A percentile compares a stretch with the other conserved stretches of the same genome.
phyloP scores from a whole-genome alignment of 2,797 vertebrate species.

The Chelmon rostratus region DNA sequence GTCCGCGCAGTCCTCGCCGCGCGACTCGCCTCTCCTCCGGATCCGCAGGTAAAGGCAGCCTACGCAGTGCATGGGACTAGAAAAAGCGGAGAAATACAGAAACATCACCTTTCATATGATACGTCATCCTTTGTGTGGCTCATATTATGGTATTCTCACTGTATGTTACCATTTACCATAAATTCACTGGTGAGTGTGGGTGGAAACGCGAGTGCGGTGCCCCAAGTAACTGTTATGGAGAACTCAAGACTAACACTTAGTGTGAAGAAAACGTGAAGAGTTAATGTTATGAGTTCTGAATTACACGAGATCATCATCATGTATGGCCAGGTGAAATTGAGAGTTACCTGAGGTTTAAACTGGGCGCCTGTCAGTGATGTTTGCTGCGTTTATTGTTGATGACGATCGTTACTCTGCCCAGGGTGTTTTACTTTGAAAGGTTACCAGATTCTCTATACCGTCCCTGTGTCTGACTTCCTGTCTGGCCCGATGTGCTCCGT shows the following conservation, averaged over 20 bases:
- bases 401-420: too few relatives aligned
- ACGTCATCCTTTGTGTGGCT: neutral
- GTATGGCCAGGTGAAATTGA: too few relatives aligned
- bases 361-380: too few relatives aligned
- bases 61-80: neutral
- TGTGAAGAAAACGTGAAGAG: neutral
- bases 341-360: too few relatives aligned
- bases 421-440: too few relatives aligned
- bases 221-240: constrained; percentile 17
- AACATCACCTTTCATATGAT: neutral
- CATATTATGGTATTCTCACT: neutral
- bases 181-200: neutral
- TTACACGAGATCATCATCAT: neutral
- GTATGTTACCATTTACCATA: neutral
- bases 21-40: constrained; percentile 76
- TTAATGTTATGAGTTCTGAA: neutral
- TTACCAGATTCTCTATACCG: too few relatives aligned
- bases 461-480: too few relatives aligned
- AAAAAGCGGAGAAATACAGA: neutral
- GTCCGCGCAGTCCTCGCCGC: constrained; percentile 71
- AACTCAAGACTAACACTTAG: neutral
- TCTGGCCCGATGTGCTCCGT: too few relatives aligned
- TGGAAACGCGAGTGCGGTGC: constrained; percentile 19
- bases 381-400: too few relatives aligned
- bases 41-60: constrained; percentile 68